Base-by-base conservation (phyloP, 2,888 invertebrate species). In the Rhingia campestris region DNA sequence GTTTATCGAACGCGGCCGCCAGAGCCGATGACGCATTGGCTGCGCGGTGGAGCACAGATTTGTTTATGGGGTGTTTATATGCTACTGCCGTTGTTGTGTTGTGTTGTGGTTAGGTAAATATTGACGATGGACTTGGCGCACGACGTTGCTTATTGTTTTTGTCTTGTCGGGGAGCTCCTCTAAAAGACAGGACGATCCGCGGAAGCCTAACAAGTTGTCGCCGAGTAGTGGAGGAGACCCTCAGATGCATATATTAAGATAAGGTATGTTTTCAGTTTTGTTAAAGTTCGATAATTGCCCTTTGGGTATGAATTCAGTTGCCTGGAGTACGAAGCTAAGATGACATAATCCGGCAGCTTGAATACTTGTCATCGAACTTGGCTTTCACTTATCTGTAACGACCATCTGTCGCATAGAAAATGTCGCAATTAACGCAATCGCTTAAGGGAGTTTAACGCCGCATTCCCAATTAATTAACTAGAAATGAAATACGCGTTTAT, bases 181-280 rank as follows among this genome's bases (percentile, higher is more conserved):
- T 63, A 41, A 47, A 30, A 66, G 66, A n/a, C 43, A 49, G 74
- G 72, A 37, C 58, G 53, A 72, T 4, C 14, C 73, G 14, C 47
- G 22, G 51, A 22, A 22, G 12, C 14, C 14, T 54, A 53, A 72
- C 72, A 67, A 77, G 72, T 72, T 66, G 72, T 66, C 79, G 51
- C 61, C 61, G 41, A 66, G 7, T 69, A 32, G 14, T 6, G 51
- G 39, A 47, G 41, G 7, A 54, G 37, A 63, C 33, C 12, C 43
- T 14, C 30, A 72, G 82, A 82, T 79, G 79, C 82, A 82, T 82
- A 79, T 9, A 63, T 82, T 74, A 59, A 63, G 82, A 82, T 82
- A 82, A 49, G 0, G 6, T 51, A 35, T 67, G 61, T 72, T 73
- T 82, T 67, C 63, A 47, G 10, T 77, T 69, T 73, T 32, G 37